Base-by-base conservation (phyloP, 2,888 invertebrate genomes). In the Calliphora vomitoria region DNA sequence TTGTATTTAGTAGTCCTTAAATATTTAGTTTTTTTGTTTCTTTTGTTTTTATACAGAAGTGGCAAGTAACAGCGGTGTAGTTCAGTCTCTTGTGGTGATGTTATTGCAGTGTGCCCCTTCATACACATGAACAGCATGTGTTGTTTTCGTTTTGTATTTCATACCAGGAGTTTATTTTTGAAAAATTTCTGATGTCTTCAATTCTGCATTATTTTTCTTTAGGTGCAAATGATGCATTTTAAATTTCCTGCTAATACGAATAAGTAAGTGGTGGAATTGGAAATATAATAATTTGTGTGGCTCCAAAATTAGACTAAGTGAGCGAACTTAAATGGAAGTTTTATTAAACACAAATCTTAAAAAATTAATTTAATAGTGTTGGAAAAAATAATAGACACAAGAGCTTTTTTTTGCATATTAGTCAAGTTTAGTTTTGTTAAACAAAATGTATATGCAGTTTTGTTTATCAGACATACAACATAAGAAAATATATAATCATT, bases 51-150 rank as follows among this genome's bases (percentile, higher is more conserved):
- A 1, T 8, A 13, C 0, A 11, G 18, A 35, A 55, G 25, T 41
- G 44, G 10, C 8, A 68, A 47, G 68, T 47, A 6, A 15, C n/a
- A 38, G 35, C 20, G 20, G 68, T 47, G 68, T 69, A 50, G 31
- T 47, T 15, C 25, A 15, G 8, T 69, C 68, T 25, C 25, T 31
- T 75, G 44, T 10, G 41, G 20, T 74, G 44, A 44, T 60, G 20
- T 58, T 60, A n/a, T 44, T 41, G 31, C 31, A 44, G 15, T 41
- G 10, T 53, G 53, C 0, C 53, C 15, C 38, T 25, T 5, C 3
- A 8, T 55, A 44, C 66, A 68, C n/a, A 44, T 68, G 66, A 11
- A 13, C 55, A 68, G 18, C 78, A 78, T 58, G 68, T 68, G 66
- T 66, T 68, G 25, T 31, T 8, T 31, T 8, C 5, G 4, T 2